phyloP scores from a whole-genome alignment of 1,140 invertebrate species.

The Planococcus citri region DNA sequence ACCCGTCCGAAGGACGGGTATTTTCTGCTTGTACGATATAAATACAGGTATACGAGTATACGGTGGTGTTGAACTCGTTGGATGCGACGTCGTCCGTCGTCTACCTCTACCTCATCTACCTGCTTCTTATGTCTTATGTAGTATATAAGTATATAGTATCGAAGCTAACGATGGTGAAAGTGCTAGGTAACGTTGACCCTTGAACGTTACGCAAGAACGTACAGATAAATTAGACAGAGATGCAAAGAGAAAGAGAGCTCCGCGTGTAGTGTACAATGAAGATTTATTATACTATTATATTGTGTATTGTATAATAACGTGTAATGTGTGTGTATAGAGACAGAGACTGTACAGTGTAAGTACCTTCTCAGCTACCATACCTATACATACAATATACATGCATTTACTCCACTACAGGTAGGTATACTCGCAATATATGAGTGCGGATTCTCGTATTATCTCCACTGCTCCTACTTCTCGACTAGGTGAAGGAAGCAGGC shows the following conservation, averaged over 20 bases:
- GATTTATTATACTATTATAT: background rate
- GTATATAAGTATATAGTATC: too few species aligned
- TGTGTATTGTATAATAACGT: background rate
- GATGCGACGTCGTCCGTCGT: too few species aligned
- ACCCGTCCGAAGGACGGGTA: too few species aligned
- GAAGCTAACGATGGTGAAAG: background rate
- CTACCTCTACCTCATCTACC: too few species aligned
- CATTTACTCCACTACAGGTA: too few species aligned
- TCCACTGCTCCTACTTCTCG: too few species aligned
- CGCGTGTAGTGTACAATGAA: background rate
- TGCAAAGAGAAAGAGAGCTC: background rate
- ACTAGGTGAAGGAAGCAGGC: too few species aligned
- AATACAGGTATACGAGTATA: too few species aligned
- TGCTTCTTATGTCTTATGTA: background rate
- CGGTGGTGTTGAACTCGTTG: background rate
- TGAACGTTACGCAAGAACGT: background rate
- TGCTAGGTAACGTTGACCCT: constrained; percentile 1
- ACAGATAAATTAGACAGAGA: background rate
- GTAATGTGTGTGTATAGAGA: background rate
- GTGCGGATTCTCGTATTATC: background rate
- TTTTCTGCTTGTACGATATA: too few species aligned
- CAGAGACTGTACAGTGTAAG: too few species aligned
- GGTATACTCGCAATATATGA: constrained; percentile 5
- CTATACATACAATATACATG: too few species aligned
- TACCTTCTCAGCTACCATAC: too few species aligned